Base-by-base conservation (phyloP, 2,888 invertebrate species). In the Pristionchus japonicus region DNA sequence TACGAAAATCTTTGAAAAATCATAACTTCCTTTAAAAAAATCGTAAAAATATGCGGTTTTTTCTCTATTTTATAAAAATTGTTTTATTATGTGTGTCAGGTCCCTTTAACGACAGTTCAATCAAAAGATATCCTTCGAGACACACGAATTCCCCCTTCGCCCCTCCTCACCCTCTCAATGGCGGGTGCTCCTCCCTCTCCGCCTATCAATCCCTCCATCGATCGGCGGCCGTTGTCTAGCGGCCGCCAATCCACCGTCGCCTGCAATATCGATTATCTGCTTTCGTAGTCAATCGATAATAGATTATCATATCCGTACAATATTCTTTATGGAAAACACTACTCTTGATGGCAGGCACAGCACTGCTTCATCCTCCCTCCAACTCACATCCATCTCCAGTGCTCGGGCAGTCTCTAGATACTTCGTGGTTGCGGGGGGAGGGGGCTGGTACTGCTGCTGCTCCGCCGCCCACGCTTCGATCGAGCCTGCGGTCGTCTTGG, bases 211-310 rank as follows among this genome's bases (percentile, higher is more conserved):
- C 37, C 17, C 3, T 85, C 40, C 61, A 85, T 37, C 85, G 37
- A 43, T 34, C 43, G 61, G 15, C 47, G 85, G 13, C 57, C 85
- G 15, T 89, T 89, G n/a, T 70, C 52, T n/a, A 37, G 47, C 40
- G 85, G 85, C 80, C 61, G 40, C 70, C 67, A 74, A 49, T 86
- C 82, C 52, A 52, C 31, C 77, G 77, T 85, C 23, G 64, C 85
- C 77, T 84, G 74, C 31, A 88, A 57, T 87, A 89, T 27, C n/a
- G n/a, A n/a, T n/a, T n/a, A n/a, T n/a, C n/a, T n/a, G n/a, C n/a
- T n/a, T n/a, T n/a, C n/a, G n/a, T n/a, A n/a, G n/a, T n/a, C n/a
- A n/a, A 49, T 86, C n/a, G n/a, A 43, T 52, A 85, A 40, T 84
- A 1, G 4, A 82, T 40, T 77, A 40, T 40, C 80, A 7, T 80